These are phyloP conservation scores for Perognathus longimembris DNA, from an alignment of 2,113 vertebrate genomes.

Conservation along the genomic window DNA sequence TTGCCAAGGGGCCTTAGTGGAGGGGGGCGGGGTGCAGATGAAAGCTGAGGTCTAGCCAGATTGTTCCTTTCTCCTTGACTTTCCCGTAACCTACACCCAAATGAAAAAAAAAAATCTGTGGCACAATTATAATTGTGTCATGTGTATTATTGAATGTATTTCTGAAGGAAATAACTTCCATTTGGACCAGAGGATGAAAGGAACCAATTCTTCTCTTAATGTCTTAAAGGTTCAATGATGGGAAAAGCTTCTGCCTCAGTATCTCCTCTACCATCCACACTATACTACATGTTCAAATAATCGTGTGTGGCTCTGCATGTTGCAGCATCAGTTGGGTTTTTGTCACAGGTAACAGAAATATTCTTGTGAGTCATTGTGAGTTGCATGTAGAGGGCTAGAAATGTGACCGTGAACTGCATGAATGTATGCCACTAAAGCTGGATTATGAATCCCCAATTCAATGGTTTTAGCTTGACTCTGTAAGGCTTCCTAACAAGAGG, in stretches of 20 bases:
- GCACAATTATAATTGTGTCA: neutral
- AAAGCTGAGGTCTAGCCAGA: neutral
- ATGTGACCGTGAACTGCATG: neutral
- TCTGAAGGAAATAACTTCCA: neutral
- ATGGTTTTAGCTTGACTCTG: neutral
- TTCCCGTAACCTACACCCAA: neutral
- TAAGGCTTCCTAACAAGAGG: neutral
- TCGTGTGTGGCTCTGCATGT: neutral
- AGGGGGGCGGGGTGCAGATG: neutral
- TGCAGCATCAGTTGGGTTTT: neutral
- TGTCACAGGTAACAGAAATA: neutral
- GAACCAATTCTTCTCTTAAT: neutral
- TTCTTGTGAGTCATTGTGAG: neutral
- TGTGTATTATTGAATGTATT: neutral
- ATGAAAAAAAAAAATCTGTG: too few relatives aligned
- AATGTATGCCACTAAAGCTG: neutral
- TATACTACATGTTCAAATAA: neutral
- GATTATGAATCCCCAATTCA: neutral
- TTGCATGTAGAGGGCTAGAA: neutral
- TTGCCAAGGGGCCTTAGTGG: neutral
- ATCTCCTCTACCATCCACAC: neutral
- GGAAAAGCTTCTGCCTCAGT: neutral
- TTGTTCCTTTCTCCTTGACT: neutral
- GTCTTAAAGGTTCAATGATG: neutral
- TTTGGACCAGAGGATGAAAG: too few relatives aligned